Conservation (phyloP, 2,797 vertebrate genomes). For the Chromis chromis region DNA sequence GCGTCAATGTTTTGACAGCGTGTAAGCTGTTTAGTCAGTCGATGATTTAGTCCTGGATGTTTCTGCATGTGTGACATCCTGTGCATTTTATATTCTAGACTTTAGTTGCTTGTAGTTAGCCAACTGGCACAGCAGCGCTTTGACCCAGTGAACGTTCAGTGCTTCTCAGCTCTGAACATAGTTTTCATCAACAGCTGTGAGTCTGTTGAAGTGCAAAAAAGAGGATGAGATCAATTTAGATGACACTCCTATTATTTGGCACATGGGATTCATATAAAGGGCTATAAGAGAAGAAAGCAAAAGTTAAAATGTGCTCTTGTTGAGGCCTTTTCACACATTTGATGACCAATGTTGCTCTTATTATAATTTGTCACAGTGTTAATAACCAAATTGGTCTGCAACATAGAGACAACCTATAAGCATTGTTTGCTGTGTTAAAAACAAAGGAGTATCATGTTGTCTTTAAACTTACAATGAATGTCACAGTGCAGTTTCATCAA, state of each 20-base stretch:
- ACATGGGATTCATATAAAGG: background rate
- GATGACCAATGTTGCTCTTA: no score
- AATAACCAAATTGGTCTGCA: no score
- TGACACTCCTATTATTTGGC: background rate
- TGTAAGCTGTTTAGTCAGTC: conserved; percentile 25
- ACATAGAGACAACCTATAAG: no score
- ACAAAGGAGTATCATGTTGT: background rate
- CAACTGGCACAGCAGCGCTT: conserved; percentile 4
- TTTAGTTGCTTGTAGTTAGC: background rate
- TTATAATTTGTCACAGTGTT: no score
- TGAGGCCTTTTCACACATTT: background rate
- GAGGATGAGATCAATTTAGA: conserved; percentile 8
- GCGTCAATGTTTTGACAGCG: conserved; percentile 17
- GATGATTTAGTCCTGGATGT: conserved; percentile 30
- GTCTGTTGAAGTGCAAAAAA: conserved; percentile 4
- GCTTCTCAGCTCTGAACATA: conserved; percentile 10
- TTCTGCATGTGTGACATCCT: conserved; percentile 17
- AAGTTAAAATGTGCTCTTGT: background rate
- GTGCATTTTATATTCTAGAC: conserved; percentile 18
- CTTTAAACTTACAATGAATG: background rate
- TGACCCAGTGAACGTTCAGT: background rate
- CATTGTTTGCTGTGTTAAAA: no score
- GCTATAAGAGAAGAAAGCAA: background rate
- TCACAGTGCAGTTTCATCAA: background rate
- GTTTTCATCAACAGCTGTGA: conserved; percentile 21